A percentile compares a stretch with the other conserved stretches of the same genome.
These are phyloP conservation scores for Hyalella azteca DNA, from an alignment of 2,888 invertebrate species.

Conservation along the genomic window DNA sequence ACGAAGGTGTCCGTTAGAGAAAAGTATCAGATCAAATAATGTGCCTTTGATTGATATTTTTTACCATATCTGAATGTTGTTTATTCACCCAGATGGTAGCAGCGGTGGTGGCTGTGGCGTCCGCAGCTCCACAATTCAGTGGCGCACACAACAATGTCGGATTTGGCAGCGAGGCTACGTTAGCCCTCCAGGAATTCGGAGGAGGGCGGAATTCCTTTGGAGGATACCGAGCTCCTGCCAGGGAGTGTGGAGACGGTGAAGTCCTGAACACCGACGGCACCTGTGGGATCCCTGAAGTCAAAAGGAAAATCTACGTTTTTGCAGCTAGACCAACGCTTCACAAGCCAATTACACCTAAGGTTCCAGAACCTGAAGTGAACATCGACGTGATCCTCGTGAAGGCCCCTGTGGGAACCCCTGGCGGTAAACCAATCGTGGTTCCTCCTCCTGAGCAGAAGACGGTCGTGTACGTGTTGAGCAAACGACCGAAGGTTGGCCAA, in stretches of 20 bases:
- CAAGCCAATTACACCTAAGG: not conserved
- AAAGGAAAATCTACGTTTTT: slow-evolving; percentile 37
- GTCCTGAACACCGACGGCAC: slow-evolving; percentile 18
- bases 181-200: not conserved
- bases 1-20: no score
- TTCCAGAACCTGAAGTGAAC: slow-evolving; percentile 29
- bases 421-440: slow-evolving; percentile 43
- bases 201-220: not conserved
- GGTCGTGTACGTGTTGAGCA: slow-evolving; percentile 50
- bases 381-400: slow-evolving; percentile 29
- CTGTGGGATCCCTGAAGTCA: slow-evolving; percentile 28
- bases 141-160: not conserved
- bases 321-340: slow-evolving; percentile 12
- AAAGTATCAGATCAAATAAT: no score
- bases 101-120: slow-evolving; percentile 9
- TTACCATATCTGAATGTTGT: not conserved
- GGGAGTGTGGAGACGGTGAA: not conserved
- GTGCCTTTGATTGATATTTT: not conserved
- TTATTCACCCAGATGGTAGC: not conserved
- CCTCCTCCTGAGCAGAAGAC: slow-evolving; percentile 50
- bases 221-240: not conserved
- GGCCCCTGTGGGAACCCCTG: not conserved
- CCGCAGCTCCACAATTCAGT: slow-evolving; percentile 4
- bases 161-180: not conserved
- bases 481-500: slow-evolving; percentile 8